Evolutionary conservation across 2,888 invertebrate genomes (phyloP), one percentile per base, ranked within the genome.

Genomic region (Tetheella fluctuosa): DNA sequence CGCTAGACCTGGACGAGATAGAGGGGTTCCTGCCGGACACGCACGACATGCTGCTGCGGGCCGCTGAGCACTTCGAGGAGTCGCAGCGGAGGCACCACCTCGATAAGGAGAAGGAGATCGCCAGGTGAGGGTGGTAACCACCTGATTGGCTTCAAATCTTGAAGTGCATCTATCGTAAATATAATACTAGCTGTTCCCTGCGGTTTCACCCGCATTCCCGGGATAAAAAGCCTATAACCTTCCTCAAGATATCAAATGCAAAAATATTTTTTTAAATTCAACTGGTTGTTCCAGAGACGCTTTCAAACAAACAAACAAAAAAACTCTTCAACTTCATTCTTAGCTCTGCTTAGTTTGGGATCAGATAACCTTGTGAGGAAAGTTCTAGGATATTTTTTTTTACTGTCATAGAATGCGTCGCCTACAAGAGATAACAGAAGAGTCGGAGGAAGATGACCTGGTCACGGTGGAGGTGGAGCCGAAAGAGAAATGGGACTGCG

Each of bases 1-100:
- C 98, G 0, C 83, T 98, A n/a, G 97, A 98, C 77, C 94, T 96
- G 73, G 98, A 98, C 63, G 97, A 98, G 73, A 97, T 98, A 57
- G 97, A 97, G 76, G 98, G 97, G 0, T 91, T 94, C 79, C 85
- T 97, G 54, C 94, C 95, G 52, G 94, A 95, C 70, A 93, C 95
- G 1, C 96, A 97, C 68, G 94, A 95, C 1, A 88, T 96, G 71
- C 90, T 98, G 57, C 88, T 96, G 64, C 93, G 95, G 69, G 96
- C 96, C 55, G 95, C 96, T 0, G 94, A 96, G 56, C 96, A 98
- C 83, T 97, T 96, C 80, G 95, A 96, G 79, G 94, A 95, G 79
- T 91, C 94, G 15, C 89, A 90, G 73, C 82, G 93, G 54, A 83
- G 87, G 17, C 86, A 93, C 53, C 88, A 94, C 64, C 93, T 95